These are phyloP conservation scores for Chelonoidis abingdonii DNA, from an alignment of 2,113 vertebrate species.

Conservation along the genomic window DNA sequence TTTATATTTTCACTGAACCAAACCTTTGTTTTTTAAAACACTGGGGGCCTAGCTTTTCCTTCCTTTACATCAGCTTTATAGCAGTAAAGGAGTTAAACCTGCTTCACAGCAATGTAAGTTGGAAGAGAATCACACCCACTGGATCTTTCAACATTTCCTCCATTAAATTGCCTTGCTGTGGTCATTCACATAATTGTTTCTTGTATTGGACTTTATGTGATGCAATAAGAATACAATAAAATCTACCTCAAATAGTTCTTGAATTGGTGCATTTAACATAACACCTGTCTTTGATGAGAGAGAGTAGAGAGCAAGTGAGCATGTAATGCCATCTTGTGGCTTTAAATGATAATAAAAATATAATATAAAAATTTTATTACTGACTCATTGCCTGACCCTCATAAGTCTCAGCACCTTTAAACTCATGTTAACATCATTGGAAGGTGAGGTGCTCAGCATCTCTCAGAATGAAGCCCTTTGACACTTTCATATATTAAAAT, in stretches of 20 bases:
- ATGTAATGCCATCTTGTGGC: conserved; percentile 69
- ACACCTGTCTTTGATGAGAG: accelerated
- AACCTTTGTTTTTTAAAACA: neutral
- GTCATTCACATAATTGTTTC: neutral
- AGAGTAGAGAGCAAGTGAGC: neutral
- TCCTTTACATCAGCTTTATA: neutral
- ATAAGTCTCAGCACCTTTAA: neutral
- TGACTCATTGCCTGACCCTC: neutral
- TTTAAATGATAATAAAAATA: neutral
- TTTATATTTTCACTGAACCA: neutral
- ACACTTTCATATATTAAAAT: neutral
- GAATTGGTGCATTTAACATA: neutral
- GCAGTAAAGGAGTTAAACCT: neutral
- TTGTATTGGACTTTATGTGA: neutral
- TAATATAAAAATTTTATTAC: neutral
- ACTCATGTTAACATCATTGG: neutral
- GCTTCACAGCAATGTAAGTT: neutral
- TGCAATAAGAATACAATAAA: neutral
- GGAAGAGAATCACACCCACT: neutral
- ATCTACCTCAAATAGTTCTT: neutral
- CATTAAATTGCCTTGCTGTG: neutral
- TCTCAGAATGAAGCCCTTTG: accelerated
- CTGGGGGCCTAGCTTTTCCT: neutral
- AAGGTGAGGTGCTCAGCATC: accelerated
- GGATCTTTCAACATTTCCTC: neutral